These are phyloP conservation scores for Bugula neritina DNA, from an alignment of 2,888 invertebrate genomes.

Conservation along the genomic window DNA sequence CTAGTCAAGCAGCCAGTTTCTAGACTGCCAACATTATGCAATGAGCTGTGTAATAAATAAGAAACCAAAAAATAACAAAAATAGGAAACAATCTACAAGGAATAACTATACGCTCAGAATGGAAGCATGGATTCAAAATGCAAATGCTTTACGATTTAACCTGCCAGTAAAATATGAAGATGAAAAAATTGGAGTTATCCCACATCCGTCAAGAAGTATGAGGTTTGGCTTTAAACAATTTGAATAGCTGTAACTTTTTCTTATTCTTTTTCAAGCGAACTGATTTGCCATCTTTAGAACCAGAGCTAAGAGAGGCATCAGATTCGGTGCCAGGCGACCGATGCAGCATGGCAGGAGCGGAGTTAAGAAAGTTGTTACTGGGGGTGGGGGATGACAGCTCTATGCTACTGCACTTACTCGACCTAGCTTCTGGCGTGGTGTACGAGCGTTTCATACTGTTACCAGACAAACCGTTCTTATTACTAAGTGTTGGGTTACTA, in stretches of 20 bases:
- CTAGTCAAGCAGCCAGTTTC: too few species aligned
- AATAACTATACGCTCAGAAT: background rate
- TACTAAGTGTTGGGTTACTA: background rate
- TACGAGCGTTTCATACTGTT: background rate
- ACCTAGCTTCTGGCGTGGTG: background rate
- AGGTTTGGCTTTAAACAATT: background rate
- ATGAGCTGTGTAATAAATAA: too few species aligned
- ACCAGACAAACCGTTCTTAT: background rate
- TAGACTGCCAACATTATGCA: too few species aligned
- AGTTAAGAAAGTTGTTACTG: background rate
- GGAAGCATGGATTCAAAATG: background rate
- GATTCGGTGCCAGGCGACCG: background rate
- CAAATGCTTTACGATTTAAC: background rate
- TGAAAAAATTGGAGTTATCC: background rate
- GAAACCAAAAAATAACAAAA: background rate
- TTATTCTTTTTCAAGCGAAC: background rate
- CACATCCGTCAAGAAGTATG: background rate
- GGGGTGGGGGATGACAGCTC: background rate
- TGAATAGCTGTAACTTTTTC: background rate
- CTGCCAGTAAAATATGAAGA: background rate
- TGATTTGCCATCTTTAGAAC: background rate
- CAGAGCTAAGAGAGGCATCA: constrained; percentile 5
- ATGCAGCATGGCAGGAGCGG: background rate
- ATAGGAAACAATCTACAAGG: background rate
- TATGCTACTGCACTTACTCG: background rate